phyloP scores from a whole-genome alignment of 2,797 vertebrate species.

The Pitangus sulphuratus region DNA sequence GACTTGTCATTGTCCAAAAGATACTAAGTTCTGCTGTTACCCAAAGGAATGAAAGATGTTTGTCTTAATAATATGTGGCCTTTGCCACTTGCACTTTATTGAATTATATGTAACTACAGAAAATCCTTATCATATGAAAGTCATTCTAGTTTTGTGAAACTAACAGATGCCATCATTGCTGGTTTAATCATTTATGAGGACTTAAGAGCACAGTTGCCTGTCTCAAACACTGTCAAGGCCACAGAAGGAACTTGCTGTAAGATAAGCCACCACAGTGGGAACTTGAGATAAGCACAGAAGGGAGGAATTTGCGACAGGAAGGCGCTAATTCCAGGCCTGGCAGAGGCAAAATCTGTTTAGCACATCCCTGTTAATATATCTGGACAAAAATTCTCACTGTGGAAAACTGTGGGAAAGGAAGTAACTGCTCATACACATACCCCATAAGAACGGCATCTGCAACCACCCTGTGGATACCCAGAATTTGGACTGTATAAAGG shows the following conservation, averaged over 20 bases:
- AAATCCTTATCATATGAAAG: not conserved
- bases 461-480: accelerated
- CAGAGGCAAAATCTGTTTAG: accelerated
- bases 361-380: not conserved
- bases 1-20: not conserved
- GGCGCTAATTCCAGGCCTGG: accelerated
- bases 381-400: not conserved
- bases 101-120: not conserved
- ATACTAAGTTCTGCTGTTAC: not conserved
- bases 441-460: not conserved
- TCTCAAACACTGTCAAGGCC: not conserved
- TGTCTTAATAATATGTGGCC: not conserved
- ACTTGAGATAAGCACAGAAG: not conserved
- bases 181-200: not conserved
- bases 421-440: not conserved
- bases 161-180: not conserved
- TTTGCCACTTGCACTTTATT: not conserved
- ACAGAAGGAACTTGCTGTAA: not conserved
- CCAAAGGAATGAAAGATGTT: not conserved
- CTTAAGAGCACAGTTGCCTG: not conserved
- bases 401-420: not conserved
- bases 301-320: not conserved
- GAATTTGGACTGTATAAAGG: not conserved
- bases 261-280: accelerated
- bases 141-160: not conserved